Percentiles rank a stretch among this genome's conserved stretches.
phyloP scores from a whole-genome alignment of 2,797 vertebrate species.

The Scolopax bukidnonensis region DNA sequence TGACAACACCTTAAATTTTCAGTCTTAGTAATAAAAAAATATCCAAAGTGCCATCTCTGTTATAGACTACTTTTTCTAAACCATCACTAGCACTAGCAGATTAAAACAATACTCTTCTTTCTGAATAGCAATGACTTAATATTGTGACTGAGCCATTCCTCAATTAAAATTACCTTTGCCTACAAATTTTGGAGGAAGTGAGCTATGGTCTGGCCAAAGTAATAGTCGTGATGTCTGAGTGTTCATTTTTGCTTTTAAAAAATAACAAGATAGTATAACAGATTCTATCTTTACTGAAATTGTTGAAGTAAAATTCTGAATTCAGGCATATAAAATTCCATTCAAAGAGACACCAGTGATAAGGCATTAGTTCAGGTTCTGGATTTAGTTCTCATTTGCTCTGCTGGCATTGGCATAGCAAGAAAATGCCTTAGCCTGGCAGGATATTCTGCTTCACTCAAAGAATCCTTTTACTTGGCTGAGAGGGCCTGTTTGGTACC shows the following conservation, averaged over 20 bases:
- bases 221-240: background rate
- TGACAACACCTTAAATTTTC: background rate
- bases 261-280: background rate
- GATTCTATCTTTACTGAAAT: background rate
- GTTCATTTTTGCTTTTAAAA: background rate
- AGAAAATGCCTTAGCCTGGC: background rate
- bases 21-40: background rate
- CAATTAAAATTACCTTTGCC: background rate
- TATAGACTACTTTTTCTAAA: background rate
- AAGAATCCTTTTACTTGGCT: background rate
- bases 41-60: background rate
- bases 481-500: background rate
- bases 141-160: background rate
- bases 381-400: background rate
- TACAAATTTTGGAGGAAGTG: background rate
- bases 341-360: background rate
- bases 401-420: background rate
- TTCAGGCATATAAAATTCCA: background rate
- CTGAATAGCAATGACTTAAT: background rate
- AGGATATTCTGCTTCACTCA: background rate
- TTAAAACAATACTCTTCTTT: background rate
- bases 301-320: background rate
- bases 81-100: background rate
- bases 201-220: background rate
- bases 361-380: background rate